A percentile compares a stretch with the other conserved stretches of the same genome.
Conservation (phyloP, 2,888 invertebrate species). For the Dryadula phaetusa region DNA sequence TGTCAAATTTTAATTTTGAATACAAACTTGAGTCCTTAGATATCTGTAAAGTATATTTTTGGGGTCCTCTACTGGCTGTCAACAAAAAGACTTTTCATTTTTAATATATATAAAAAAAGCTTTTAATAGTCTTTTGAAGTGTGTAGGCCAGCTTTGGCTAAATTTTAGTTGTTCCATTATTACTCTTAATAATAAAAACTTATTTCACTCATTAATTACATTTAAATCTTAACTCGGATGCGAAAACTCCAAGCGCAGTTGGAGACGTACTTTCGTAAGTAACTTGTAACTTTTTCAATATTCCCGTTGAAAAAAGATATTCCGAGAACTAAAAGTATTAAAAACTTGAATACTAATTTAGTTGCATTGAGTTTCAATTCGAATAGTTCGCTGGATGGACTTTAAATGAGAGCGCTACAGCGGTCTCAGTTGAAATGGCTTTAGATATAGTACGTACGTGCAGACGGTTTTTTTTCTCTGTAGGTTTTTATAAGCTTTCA, state of each 20-base stretch:
- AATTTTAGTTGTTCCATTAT: not conserved
- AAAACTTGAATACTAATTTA: constrained; percentile 20
- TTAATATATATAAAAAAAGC: too few species aligned
- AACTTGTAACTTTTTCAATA: constrained; percentile 14
- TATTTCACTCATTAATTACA: constrained; percentile 2
- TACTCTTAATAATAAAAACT: not conserved
- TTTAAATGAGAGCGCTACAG: constrained; percentile 10
- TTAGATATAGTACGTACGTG: not conserved
- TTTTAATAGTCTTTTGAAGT: too few species aligned
- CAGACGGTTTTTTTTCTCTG: too few species aligned
- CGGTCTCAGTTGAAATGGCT: not conserved
- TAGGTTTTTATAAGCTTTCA: too few species aligned
- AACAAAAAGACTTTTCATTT: too few species aligned
- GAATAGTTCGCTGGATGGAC: constrained; percentile 12
- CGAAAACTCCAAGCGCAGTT: not conserved
- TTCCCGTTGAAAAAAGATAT: constrained; percentile 11
- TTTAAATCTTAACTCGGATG: constrained; percentile 8
- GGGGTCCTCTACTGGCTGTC: too few species aligned
- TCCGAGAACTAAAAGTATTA: constrained; percentile 20
- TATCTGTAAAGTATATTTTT: too few species aligned
- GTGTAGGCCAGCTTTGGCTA: too few species aligned
- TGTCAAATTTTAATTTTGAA: too few species aligned
- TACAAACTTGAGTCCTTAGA: too few species aligned
- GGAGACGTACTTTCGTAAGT: constrained; percentile 5
- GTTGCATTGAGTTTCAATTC: constrained; percentile 16